phyloP scores from a whole-genome alignment of 2,797 vertebrate species.

The Hephaestus fuliginosus region DNA sequence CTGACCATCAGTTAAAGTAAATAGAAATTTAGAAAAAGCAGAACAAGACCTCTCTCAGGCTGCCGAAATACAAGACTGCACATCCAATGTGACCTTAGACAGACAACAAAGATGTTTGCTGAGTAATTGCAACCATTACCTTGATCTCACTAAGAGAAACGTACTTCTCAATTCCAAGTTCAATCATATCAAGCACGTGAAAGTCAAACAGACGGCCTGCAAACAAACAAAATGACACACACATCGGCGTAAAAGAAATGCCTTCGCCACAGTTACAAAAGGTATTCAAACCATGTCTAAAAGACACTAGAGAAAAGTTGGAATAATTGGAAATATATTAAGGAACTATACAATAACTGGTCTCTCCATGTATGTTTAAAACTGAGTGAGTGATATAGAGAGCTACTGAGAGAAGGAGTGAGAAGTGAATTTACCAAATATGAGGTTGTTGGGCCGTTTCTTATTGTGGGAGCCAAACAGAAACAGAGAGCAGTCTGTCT shows the following conservation, averaged over 20 bases:
- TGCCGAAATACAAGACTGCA: neutral
- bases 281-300: neutral
- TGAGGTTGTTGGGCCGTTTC: slow-evolving; percentile 95
- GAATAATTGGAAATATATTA: neutral
- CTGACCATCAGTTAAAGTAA: no score
- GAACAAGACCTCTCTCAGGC: no score
- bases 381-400: neutral
- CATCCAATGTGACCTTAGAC: neutral
- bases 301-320: neutral
- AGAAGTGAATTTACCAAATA: slow-evolving; percentile 88
- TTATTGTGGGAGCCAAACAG: slow-evolving; percentile 98
- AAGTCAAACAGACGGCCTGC: slow-evolving; percentile 98
- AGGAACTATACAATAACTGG: neutral
- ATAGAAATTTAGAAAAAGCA: no score
- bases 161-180: slow-evolving; percentile 94
- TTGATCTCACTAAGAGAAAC: slow-evolving; percentile 91
- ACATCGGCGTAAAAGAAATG: neutral
- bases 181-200: slow-evolving; percentile 97
- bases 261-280: neutral
- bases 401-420: neutral
- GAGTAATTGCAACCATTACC: slow-evolving; percentile 77
- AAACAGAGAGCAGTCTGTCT: slow-evolving; percentile 95
- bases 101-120: neutral
- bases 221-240: slow-evolving; percentile 8
- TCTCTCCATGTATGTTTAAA: neutral